Evolutionary conservation across 2,113 vertebrate species (phyloP).

Genomic region (Dasyornis broadbenti): DNA sequence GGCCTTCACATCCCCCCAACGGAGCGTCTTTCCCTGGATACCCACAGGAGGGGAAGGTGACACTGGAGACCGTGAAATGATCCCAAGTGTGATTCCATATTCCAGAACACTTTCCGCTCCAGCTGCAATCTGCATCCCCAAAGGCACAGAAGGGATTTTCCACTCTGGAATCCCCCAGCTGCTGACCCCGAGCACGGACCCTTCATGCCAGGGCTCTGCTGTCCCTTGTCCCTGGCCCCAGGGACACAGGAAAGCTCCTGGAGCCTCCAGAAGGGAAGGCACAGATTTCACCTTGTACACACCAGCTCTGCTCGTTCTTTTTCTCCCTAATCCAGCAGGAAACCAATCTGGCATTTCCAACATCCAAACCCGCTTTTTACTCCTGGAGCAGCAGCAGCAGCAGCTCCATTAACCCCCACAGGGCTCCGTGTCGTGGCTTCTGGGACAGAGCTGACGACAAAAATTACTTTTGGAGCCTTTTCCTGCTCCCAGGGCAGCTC

Average conservation of each 20-base stretch:
- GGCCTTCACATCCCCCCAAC: not conserved
- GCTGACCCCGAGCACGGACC: accelerated
- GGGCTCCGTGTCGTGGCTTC: not conserved
- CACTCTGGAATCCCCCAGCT: not conserved
- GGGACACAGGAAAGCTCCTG: not conserved
- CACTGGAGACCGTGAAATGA: not conserved
- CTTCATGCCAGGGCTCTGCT: not conserved
- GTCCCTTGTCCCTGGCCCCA: not conserved
- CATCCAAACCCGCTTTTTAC: not conserved
- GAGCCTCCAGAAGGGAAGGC: not conserved
- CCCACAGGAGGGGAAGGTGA: not conserved
- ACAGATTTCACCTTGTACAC: not conserved
- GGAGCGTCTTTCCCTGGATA: not conserved
- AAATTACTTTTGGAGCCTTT: not conserved
- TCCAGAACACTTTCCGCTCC: not conserved
- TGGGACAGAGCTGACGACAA: not conserved
- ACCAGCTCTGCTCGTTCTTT: not conserved
- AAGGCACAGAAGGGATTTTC: not conserved
- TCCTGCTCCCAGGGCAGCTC: not conserved
- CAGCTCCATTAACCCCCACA: not conserved
- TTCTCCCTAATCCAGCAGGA: not conserved
- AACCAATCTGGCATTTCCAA: not conserved
- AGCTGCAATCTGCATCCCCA: not conserved
- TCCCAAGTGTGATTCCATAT: not conserved
- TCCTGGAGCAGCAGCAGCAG: not conserved